A percentile compares a stretch with the other conserved stretches of the same genome.
Conservation (phyloP, 2,888 invertebrate species). For the Vesta saturnalis region DNA sequence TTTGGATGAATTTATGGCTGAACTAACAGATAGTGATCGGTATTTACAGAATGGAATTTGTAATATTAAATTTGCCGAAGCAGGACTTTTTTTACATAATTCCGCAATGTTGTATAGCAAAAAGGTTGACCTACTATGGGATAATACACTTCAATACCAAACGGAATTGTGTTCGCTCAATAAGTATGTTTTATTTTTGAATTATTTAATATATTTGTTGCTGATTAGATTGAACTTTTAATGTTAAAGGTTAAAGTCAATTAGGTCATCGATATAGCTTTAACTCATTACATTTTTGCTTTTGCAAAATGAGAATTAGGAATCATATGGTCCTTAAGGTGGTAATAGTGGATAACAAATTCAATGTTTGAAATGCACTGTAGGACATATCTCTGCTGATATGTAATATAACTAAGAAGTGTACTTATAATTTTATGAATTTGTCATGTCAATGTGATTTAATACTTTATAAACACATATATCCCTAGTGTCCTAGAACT, state of each 20-base stretch:
- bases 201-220: background rate
- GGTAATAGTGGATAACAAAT: no score
- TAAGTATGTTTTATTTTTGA: conserved; percentile 20
- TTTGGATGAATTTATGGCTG: conserved; percentile 68
- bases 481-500: no score
- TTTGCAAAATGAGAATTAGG: no score
- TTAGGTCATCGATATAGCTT: no score
- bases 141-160: conserved; percentile 52
- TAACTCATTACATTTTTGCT: no score
- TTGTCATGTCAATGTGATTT: no score
- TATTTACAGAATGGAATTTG: conserved; percentile 62
- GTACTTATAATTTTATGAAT: no score
- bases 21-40: conserved; percentile 59
- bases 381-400: no score
- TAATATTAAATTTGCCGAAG: conserved; percentile 77
- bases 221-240: background rate
- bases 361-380: no score
- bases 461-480: no score
- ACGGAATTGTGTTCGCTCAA: conserved; percentile 42
- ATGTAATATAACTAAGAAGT: no score
- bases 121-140: conserved; percentile 71
- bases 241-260: background rate
- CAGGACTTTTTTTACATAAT: conserved; percentile 80
- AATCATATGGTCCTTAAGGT: no score
- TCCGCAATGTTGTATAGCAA: conserved; percentile 76